Evolutionary conservation across 2,113 vertebrate species (phyloP).

Genomic region (Cettia cetti): DNA sequence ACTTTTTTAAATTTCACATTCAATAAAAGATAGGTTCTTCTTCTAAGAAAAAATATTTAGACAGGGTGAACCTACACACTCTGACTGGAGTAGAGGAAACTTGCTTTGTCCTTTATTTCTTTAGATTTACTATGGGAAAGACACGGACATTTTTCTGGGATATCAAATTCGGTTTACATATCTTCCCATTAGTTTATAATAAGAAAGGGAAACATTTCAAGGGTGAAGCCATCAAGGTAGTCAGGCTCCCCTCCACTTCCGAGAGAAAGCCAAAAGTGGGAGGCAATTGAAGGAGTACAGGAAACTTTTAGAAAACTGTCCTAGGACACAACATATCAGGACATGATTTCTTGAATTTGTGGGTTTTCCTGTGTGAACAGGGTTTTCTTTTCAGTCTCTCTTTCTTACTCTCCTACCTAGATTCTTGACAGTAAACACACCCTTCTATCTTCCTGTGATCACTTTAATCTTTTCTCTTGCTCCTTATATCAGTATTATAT

Average conservation of each 20-base stretch:
- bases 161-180: background rate
- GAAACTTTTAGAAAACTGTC: background rate
- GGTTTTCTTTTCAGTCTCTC: background rate
- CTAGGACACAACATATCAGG: background rate
- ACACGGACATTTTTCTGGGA: fast-evolving
- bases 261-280: background rate
- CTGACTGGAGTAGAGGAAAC: background rate
- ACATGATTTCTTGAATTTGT: background rate
- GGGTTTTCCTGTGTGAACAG: background rate
- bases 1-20: background rate
- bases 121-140: background rate
- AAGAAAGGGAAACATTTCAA: background rate
- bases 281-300: background rate
- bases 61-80: background rate
- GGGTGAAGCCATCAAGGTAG: background rate
- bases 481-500: background rate
- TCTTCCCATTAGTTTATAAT: background rate
- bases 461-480: background rate
- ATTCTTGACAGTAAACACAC: background rate
- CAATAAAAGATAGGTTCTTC: background rate
- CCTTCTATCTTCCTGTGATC: background rate
- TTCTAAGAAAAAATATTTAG: background rate
- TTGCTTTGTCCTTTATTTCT: background rate
- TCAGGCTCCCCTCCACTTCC: background rate
- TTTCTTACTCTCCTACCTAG: background rate